These are phyloP conservation scores for Epirrita christyi DNA, from an alignment of 2,888 invertebrate species.

Conservation along the genomic window DNA sequence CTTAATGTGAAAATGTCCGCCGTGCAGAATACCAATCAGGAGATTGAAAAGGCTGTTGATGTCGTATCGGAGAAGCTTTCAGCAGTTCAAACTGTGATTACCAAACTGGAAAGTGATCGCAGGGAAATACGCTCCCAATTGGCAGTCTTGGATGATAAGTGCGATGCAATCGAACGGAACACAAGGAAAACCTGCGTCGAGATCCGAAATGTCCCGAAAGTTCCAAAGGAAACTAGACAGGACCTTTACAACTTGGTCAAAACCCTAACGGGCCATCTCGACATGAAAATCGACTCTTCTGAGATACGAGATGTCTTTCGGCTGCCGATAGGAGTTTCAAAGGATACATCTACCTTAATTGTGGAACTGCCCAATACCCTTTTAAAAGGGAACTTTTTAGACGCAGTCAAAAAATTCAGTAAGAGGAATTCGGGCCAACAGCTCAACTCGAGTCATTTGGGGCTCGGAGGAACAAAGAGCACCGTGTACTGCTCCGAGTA, in stretches of 20 bases:
- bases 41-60: constrained; percentile 2
- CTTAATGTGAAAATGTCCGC: constrained; percentile 9
- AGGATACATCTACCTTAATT: neutral
- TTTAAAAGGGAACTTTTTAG: neutral
- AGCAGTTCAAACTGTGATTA: neutral
- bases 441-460: constrained; percentile 1
- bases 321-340: neutral
- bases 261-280: neutral
- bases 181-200: constrained; percentile 1
- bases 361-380: neutral
- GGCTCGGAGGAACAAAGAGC: neutral
- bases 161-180: neutral
- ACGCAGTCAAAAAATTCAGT: neutral
- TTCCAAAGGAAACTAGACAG: neutral
- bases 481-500: constrained; percentile 1
- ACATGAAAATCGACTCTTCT: neutral
- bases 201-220: constrained; percentile 3
- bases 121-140: neutral
- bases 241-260: neutral
- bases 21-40: neutral
- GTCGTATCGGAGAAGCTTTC: constrained; percentile 2
- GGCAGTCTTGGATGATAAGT: neutral
- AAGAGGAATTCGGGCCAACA: neutral
- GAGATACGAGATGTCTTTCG: constrained; percentile 6
- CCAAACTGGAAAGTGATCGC: neutral